Evolutionary conservation across 2,113 vertebrate genomes (phyloP), one percentile per base, ranked within the genome.

Genomic region (Myxocyprinus asiaticus): DNA sequence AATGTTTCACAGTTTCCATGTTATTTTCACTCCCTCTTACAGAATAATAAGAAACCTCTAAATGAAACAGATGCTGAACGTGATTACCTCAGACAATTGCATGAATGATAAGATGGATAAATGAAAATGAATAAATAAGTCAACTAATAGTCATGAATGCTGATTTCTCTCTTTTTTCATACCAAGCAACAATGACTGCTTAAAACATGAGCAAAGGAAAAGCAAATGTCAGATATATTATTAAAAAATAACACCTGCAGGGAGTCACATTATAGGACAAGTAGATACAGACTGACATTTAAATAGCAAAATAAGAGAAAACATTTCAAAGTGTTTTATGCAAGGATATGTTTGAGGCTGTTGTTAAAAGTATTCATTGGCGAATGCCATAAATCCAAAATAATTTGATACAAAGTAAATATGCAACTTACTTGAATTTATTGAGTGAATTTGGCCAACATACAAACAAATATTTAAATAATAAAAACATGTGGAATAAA

Each of bases 301-400:
- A 91, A 86, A 91, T 86, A 90, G 86, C 85, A 89, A 90, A 93
- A 92, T 91, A 89, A 92, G 91, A 90, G 86, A 91, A 92, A 92
- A 91, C 88, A 89, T 83, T 86, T 88, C 79, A 86, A 90, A 84
- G 22, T 33, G 22, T 33, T 33, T 83, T 90, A 87, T 88, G 90
- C 90, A 93, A 90, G 91, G 89, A 91, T 91, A 88, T 90, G 89
- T 86, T 33, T 33, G 87, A 85, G 83, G 89, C 85, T 84, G 86
- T 87, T 85, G 86, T 64, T 78, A 79, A 62, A 78, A 79, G 55
- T 72, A 77, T 85, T 86, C 88, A 88, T 78, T 78, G 33, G 50
- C 72, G 83, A 84, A 89, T 84, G 86, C 82, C 88, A 89, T 88
- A 85, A 85, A 84, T 87, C 86, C 83, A 83, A 90, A 90, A 88